These are phyloP conservation scores for Oscheius sp. DNA, from an alignment of 2,888 invertebrate genomes.

Conservation along the genomic window DNA sequence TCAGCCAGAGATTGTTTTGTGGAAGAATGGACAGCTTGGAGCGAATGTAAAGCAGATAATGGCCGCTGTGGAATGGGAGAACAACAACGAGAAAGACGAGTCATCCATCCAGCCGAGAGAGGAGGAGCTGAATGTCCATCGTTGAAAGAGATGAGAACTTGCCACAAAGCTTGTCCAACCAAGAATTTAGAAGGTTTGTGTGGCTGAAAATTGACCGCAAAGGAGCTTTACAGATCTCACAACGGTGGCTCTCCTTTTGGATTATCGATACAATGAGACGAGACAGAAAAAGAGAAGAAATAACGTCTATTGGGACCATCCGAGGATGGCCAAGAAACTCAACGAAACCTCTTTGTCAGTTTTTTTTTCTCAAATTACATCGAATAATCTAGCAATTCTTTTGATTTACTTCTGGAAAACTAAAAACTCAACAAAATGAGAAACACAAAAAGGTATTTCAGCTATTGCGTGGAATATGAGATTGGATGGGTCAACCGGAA, in stretches of 20 bases:
- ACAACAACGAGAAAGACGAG: slow-evolving; percentile 31
- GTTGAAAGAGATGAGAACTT: slow-evolving; percentile 53
- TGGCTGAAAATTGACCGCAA: background rate
- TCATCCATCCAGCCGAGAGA: slow-evolving; percentile 41
- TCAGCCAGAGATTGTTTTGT: slow-evolving; percentile 60
- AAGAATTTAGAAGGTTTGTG: slow-evolving; percentile 25
- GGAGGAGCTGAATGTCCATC: slow-evolving; percentile 54
- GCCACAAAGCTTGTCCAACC: slow-evolving; percentile 49
- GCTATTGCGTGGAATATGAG: slow-evolving; percentile 65
- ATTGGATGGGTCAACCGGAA: slow-evolving; percentile 66
- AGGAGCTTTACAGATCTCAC: slow-evolving; percentile 47
- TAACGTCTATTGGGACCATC: slow-evolving; percentile 47
- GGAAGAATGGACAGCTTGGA: slow-evolving; percentile 57
- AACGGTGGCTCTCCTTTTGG: slow-evolving; percentile 64
- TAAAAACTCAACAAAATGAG: too few relatives aligned
- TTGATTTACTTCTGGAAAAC: too few relatives aligned
- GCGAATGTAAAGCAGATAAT: slow-evolving; percentile 49
- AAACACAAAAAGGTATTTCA: too few relatives aligned
- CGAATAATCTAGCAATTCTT: background rate
- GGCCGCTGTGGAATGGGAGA: slow-evolving; percentile 50
- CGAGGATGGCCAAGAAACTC: slow-evolving; percentile 37
- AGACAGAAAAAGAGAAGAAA: slow-evolving; percentile 35
- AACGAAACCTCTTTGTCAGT: slow-evolving; percentile 41
- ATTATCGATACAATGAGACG: slow-evolving; percentile 59
- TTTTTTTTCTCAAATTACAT: too few relatives aligned